Conservation (phyloP, 2,113 vertebrate species). For the Melierax canorus region DNA sequence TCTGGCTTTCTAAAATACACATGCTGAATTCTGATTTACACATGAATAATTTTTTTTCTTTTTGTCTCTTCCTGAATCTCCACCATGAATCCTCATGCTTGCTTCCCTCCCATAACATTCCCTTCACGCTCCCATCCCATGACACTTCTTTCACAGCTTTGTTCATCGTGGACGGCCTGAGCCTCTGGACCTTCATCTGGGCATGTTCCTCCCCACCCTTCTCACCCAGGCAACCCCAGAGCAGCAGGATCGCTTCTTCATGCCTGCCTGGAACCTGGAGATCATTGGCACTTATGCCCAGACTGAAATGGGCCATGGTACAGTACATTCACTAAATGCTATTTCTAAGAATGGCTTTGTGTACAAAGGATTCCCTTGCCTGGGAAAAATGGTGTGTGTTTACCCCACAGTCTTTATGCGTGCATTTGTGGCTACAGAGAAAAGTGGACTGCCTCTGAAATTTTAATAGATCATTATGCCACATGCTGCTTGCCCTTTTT, state of each 20-base stretch:
- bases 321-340: constrained; percentile 68
- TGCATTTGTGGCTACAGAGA: neutral
- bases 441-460: neutral
- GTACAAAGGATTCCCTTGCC: neutral
- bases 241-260: constrained; percentile 96
- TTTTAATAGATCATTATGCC: neutral
- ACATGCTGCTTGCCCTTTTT: neutral
- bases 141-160: constrained; percentile 77
- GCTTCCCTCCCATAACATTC: constrained; percentile 31
- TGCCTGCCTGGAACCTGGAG: constrained; percentile 95
- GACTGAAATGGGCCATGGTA: constrained; percentile 99
- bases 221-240: constrained; percentile 94
- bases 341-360: constrained; percentile 40
- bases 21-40: constrained; percentile 50
- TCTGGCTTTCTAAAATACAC: constrained; percentile 12
- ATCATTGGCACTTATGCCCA: constrained; percentile 99
- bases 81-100: constrained; percentile 35
- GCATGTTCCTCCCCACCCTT: constrained; percentile 98
- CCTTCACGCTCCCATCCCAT: constrained; percentile 37
- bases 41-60: constrained; percentile 30
- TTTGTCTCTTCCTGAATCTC: constrained; percentile 52
- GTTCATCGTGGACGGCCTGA: constrained; percentile 86
- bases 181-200: constrained; percentile 95
- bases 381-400: neutral
- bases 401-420: accelerated